These are phyloP conservation scores for Chloroceryle aenea DNA, from an alignment of 2,113 vertebrate species.

Conservation along the genomic window DNA sequence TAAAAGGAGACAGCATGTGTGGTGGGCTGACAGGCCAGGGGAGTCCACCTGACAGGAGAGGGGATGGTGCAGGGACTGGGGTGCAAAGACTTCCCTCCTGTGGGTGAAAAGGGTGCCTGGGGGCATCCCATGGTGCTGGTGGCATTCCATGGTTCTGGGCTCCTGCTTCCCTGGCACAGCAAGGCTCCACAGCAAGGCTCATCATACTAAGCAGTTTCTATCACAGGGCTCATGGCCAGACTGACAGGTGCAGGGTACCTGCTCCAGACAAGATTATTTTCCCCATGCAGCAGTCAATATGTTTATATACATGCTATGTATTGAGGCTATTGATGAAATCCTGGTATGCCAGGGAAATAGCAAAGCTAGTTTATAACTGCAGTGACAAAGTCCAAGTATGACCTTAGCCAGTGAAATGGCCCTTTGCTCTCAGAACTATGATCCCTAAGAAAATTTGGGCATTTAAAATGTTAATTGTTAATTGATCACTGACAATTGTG, in stretches of 20 bases:
- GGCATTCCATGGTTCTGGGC: not conserved
- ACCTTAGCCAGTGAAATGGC: not conserved
- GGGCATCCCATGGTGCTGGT: not conserved
- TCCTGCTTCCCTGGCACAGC: not conserved
- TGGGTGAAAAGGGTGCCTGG: not conserved
- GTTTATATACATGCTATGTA: not conserved
- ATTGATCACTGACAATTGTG: not conserved
- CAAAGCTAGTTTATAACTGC: not conserved
- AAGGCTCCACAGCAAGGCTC: not conserved
- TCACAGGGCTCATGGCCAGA: not conserved
- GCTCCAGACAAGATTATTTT: not conserved
- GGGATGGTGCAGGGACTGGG: not conserved
- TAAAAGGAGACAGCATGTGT: slow-evolving; percentile 50
- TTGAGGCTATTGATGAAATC: not conserved
- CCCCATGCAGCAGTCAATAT: not conserved
- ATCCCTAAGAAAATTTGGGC: not conserved
- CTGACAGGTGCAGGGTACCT: not conserved
- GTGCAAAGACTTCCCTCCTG: not conserved
- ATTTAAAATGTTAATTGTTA: not conserved
- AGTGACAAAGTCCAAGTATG: not conserved
- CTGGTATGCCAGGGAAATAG: not conserved
- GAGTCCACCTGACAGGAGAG: slow-evolving; percentile 41
- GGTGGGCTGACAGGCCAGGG: not conserved
- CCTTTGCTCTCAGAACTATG: not conserved
- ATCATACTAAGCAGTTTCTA: not conserved